Percentiles rank a stretch among this genome's conserved stretches.
Evolutionary conservation across 2,113 vertebrate species (phyloP).

Genomic region (Turdus rufiventris): DNA sequence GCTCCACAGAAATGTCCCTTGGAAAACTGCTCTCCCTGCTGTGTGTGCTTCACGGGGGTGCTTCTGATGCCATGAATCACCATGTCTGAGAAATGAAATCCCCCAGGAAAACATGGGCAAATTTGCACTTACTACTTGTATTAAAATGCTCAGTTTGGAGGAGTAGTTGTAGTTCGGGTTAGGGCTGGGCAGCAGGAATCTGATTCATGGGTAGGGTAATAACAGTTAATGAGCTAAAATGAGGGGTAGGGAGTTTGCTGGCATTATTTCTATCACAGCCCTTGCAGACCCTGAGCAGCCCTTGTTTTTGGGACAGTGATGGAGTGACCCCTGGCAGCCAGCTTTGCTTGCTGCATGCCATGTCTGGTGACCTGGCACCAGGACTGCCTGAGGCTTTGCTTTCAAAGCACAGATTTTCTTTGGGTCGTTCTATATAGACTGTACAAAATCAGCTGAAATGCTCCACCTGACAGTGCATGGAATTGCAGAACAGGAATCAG

Average conservation of each 20-base stretch:
- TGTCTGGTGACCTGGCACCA: not conserved
- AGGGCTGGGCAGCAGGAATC: not conserved
- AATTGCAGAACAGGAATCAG: not conserved
- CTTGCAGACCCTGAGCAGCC: not conserved
- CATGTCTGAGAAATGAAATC: not conserved
- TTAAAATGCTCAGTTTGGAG: not conserved
- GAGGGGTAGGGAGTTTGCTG: not conserved
- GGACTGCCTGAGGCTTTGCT: not conserved
- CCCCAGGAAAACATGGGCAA: not conserved
- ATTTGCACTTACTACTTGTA: not conserved
- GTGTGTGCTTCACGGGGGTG: fast-evolving
- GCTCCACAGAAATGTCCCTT: not conserved
- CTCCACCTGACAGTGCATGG: not conserved
- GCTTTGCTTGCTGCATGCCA: not conserved
- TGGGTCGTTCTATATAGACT: not conserved
- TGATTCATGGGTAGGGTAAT: not conserved
- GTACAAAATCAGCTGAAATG: not conserved
- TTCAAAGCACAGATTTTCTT: not conserved
- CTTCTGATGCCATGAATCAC: not conserved
- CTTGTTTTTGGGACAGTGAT: not conserved
- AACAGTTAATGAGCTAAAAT: not conserved
- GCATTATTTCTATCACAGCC: not conserved
- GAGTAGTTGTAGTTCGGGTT: not conserved
- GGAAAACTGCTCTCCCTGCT: not conserved
- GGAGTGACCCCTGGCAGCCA: not conserved